Base-by-base conservation (phyloP, 2,888 invertebrate genomes). In the Phyto melanocephala region DNA sequence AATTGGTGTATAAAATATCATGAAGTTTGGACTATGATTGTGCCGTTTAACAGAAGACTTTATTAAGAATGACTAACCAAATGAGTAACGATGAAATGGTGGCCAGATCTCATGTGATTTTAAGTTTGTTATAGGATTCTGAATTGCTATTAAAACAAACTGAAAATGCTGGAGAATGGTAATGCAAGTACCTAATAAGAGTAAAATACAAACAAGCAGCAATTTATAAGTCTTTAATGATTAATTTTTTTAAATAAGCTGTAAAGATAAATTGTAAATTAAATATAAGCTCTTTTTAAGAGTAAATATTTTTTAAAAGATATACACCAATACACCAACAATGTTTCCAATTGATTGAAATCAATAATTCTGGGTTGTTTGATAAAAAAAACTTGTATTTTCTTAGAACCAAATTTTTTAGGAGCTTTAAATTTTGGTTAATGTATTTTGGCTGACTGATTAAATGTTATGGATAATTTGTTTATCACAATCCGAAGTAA, bases 311-410 rank as follows among this genome's bases (percentile, higher is more conserved):
- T n/a, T n/a, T n/a, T 28, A 28, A 5, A 28, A 3, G 28, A 3
- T 5, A 28, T 5, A 28, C 3, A 28, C 3, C 3, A 28, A 6
- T 5, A n/a, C n/a, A n/a, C n/a, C n/a, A 28, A 28, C 3, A 28
- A 40, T 7, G 94, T 94, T 86, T 95, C 94, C 1, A 99, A 99
- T 91, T 96, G 94, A 91, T 99, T 99, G 92, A 99, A 99, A 91
- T 99, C 99, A 85, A 99, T 93, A 17, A 98, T 98, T 86, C 96
- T 94, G 7, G 99, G 98, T 90, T 98, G 98, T 92, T 99, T 99
- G 87, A 98, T 98, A 90, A 99, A 99, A n/a, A n/a, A n/a, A 17
- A 99, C 91, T 92, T 97, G 97, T n/a, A 99, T 92, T 79, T 93
- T 94, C 91, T 99, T 99, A 1, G 99, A 99, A 0, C 98, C 99